Evolutionary conservation across 2,888 invertebrate genomes (phyloP), one percentile per base, ranked within the genome.

Genomic region (Lepeophtheirus nordmannii): DNA sequence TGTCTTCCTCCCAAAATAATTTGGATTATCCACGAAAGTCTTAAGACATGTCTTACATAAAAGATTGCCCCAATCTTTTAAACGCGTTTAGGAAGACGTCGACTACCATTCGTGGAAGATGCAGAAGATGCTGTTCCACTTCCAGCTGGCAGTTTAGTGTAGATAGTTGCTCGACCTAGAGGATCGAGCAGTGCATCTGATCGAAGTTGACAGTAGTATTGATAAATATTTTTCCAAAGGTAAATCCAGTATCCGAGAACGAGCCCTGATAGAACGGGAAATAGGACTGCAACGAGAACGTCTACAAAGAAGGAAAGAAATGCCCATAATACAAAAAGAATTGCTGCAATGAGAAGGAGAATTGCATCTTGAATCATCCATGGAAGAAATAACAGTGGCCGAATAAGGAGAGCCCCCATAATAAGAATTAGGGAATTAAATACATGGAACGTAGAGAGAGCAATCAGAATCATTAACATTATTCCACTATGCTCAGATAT

Each of bases 271-370:
- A 62, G 8, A 10, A 62, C 41, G 41, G 60, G 62, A 41, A 62
- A 62, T 37, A 62, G 22, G 20, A 62, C 46, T n/a, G 62, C 62
- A 40, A 62, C 46, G 17, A 62, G 62, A 62, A 62, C 41, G 38
- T 62, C 40, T n/a, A 62, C 62, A 8, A 62, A 62, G 46, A 62
- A 62, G 11, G 62, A 62, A 10, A 62, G 41, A 23, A 62, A 62
- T 38, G 62, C 46, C 62, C 62, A 62, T 14, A 46, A 41, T n/a
- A 46, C 38, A 41, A 62, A 62, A 17, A 62, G n/a, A 12, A 62
- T n/a, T n/a, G 41, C 41, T 12, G 17, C 46, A 22, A 22, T 17
- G 20, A 41, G 20, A 41, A 62, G 23, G 10, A 62, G 23, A 14
- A 62, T n/a, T 7, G 38, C 22, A 9, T 62, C 62, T 23, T 39